Evolutionary conservation across 2,797 vertebrate genomes (phyloP).

Genomic region (Dicrostonyx torquatus): DNA sequence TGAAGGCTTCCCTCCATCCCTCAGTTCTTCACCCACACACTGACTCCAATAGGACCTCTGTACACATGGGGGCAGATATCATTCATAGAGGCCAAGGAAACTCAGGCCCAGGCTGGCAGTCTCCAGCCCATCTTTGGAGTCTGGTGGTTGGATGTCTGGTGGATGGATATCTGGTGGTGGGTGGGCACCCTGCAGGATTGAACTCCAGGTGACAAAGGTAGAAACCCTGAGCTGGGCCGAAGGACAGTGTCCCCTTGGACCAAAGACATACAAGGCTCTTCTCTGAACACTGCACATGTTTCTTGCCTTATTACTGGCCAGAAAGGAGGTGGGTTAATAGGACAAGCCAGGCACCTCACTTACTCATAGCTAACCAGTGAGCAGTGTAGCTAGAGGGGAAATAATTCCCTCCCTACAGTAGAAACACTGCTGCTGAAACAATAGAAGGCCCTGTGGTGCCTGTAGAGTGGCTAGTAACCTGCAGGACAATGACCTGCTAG

Average conservation of each 20-base stretch:
- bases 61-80: background rate
- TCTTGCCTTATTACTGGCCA: too few relatives aligned
- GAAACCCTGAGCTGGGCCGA: too few relatives aligned
- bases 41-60: too few relatives aligned
- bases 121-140: too few relatives aligned
- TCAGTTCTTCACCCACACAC: background rate
- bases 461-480: background rate
- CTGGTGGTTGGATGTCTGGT: too few relatives aligned
- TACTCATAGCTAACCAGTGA: background rate
- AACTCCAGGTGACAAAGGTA: background rate
- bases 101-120: background rate
- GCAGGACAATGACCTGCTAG: background rate
- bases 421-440: background rate
- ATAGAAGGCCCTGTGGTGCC: background rate
- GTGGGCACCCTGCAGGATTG: background rate
- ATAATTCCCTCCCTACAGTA: background rate
- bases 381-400: background rate
- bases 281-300: background rate
- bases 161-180: background rate
- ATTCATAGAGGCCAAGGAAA: background rate
- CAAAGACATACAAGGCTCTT: background rate
- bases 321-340: too few relatives aligned
- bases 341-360: background rate
- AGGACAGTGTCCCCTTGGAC: background rate
- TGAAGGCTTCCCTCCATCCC: too few relatives aligned